phyloP scores from a whole-genome alignment of 2,888 invertebrate genomes.

The Strigamia maritima region DNA sequence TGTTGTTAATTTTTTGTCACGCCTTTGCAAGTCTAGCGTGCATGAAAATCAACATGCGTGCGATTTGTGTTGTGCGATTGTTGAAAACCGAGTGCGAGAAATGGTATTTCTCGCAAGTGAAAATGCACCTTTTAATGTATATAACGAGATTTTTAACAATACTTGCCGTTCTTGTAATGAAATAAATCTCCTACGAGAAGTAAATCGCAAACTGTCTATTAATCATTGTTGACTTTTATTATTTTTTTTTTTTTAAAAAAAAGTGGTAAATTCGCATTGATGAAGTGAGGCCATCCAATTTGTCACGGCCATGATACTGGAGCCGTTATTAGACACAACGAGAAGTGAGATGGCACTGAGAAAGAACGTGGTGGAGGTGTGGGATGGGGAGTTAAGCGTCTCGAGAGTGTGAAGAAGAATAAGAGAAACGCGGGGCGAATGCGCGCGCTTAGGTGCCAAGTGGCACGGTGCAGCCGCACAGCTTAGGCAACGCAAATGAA shows the following conservation, averaged over 20 bases:
- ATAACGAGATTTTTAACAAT: too few species aligned
- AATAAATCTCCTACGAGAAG: too few species aligned
- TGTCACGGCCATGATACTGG: constrained; percentile 40
- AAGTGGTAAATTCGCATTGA: constrained; percentile 38
- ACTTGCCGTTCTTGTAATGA: too few species aligned
- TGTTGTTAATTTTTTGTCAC: too few species aligned
- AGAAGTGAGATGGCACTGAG: background rate
- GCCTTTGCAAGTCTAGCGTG: too few species aligned
- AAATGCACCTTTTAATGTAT: too few species aligned
- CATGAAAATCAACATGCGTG: too few species aligned
- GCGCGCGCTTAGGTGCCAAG: constrained; percentile 24
- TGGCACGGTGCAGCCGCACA: constrained; percentile 29
- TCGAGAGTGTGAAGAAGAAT: constrained; percentile 32
- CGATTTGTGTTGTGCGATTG: too few species aligned
- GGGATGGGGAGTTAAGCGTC: constrained; percentile 29
- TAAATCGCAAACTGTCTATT: too few species aligned
- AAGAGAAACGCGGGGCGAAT: constrained; percentile 26
- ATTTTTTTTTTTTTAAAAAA: background rate
- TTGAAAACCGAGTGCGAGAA: too few species aligned
- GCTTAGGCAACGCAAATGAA: constrained; percentile 38
- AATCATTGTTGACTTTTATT: too few species aligned
- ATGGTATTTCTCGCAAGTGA: too few species aligned
- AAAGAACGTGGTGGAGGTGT: constrained; percentile 1
- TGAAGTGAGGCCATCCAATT: constrained; percentile 39
- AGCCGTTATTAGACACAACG: constrained; percentile 38